phyloP scores from a whole-genome alignment of 2,888 invertebrate genomes.

The Ephialtes manifestator region DNA sequence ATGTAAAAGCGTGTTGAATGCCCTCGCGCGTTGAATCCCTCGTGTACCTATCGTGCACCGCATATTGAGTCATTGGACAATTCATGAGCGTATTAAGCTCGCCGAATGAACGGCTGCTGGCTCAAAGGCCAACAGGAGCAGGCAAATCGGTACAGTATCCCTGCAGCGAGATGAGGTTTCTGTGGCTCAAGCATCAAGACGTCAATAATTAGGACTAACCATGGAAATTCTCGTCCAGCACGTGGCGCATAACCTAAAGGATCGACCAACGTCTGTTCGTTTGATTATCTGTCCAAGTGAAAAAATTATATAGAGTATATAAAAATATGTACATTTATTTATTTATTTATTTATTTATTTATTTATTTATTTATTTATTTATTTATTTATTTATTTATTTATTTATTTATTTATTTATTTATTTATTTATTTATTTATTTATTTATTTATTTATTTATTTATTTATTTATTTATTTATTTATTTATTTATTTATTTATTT shows the following conservation, averaged over 20 bases:
- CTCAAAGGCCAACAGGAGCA: neutral
- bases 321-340: too few species aligned
- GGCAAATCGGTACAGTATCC: neutral
- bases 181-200: neutral
- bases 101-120: neutral
- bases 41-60: neutral
- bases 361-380: too few species aligned
- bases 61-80: slow-evolving; percentile 2
- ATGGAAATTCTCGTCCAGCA: slow-evolving; percentile 1
- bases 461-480: too few species aligned
- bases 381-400: too few species aligned
- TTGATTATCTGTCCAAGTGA: neutral
- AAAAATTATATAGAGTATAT: too few species aligned
- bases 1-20: neutral
- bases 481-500: too few species aligned
- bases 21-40: neutral
- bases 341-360: too few species aligned
- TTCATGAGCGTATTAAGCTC: neutral
- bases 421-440: too few species aligned
- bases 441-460: too few species aligned
- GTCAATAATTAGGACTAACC: neutral
- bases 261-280: neutral
- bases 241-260: neutral
- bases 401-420: too few species aligned
- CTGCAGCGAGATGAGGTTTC: neutral